Base-by-base conservation (phyloP, 2,797 vertebrate genomes). In the Cryptoblepharus egeriae region DNA sequence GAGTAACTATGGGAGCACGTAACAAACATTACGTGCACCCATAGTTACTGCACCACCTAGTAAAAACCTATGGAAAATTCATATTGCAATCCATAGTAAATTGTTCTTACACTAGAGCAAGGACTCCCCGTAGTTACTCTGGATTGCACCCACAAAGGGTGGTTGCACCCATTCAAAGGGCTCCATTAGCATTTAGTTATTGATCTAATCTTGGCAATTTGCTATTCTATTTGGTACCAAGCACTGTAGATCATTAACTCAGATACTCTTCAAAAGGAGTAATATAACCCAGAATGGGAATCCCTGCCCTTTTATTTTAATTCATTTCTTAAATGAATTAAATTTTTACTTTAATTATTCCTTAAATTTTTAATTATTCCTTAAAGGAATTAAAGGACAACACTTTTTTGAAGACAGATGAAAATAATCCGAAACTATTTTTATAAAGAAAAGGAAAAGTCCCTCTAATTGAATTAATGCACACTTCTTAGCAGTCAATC, bases 161-260 rank as follows among this genome's bases (percentile, higher is more conserved):
- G n/a, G n/a, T n/a, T n/a, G n/a, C n/a, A n/a, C n/a, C 30, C 16
- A 61, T 42, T 42, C 57, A 22, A 73, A 35, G 8, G n/a, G 37
- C n/a, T 69, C 26, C 9, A 68, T 68, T 58, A 74, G 52, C 20
- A 18, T 28, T 3, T n/a, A 9, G 72, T 60, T 32, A 32, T 61
- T 24, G 39, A 60, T 60, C 42, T 70, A 16, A 70, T 79, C 9
- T 39, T 5, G 57, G 49, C 10, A 37, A 74, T 5, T 55, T 18
- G 18, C 55, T 74, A 32, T 74, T 52, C 49, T 65, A 65, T 74
- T 55, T 42, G 16, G 79, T 37, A 80, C 42, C 30, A 80, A 52
- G 60, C 60, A n/a, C 30, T 20, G 30, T 37, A 28, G 12, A 28
- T 20, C 39, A 73, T 80, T 52, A 80, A 18, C n/a, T 30, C 52